Percentiles rank a stretch among this genome's conserved stretches.
phyloP scores from a whole-genome alignment of 2,797 vertebrate species.

The Crocodylus rhombifer region DNA sequence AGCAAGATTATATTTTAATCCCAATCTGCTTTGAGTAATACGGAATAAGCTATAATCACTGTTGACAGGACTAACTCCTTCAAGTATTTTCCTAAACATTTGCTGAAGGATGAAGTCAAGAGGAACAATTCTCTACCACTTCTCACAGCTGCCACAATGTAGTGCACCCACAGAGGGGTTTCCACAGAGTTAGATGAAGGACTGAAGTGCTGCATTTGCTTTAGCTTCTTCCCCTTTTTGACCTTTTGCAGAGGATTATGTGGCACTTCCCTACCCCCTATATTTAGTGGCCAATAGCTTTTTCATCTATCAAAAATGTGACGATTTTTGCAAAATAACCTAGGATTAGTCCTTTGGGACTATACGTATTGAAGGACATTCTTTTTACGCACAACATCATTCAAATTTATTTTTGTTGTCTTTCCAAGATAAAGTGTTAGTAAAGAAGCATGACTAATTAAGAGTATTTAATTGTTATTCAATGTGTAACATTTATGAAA shows the following conservation, averaged over 20 bases:
- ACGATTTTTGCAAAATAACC: background rate
- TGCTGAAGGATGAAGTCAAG: background rate
- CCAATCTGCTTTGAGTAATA: too few relatives aligned
- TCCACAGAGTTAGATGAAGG: background rate
- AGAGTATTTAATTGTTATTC: background rate
- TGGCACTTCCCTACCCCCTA: background rate
- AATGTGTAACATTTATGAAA: background rate
- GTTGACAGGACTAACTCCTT: background rate
- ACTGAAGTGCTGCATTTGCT: background rate
- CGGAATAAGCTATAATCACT: background rate
- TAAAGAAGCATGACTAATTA: background rate
- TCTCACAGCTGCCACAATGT: background rate
- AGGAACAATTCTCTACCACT: background rate
- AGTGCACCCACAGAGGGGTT: fast-evolving
- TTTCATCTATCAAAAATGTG: background rate
- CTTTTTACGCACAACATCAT: background rate
- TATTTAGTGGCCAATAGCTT: background rate
- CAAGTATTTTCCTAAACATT: background rate
- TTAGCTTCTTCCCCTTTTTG: background rate
- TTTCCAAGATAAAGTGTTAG: background rate
- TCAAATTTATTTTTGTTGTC: background rate
- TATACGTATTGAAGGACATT: background rate
- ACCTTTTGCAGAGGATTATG: background rate
- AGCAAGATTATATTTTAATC: background rate
- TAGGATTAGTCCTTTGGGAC: background rate